Evolutionary conservation across 2,113 vertebrate genomes (phyloP).

Genomic region (Haliaeetus leucogaster): DNA sequence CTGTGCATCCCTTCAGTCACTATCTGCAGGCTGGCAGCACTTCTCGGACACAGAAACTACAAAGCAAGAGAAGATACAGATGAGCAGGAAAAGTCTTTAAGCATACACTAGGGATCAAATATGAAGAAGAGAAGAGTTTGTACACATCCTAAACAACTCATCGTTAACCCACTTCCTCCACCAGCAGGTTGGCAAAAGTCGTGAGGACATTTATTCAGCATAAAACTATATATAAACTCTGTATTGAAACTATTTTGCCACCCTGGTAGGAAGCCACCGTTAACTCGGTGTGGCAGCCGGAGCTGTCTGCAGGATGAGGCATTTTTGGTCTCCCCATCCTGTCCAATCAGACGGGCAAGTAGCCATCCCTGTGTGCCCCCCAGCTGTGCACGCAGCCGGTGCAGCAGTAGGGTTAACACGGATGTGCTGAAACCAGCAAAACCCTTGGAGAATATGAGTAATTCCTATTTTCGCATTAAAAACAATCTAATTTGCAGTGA

Average conservation of each 20-base stretch:
- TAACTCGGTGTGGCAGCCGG: accelerated
- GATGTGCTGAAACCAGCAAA: background rate
- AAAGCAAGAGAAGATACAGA: background rate
- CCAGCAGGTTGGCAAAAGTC: background rate
- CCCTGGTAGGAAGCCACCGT: accelerated
- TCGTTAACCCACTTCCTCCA: accelerated
- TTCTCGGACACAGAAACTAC: accelerated
- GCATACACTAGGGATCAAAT: background rate
- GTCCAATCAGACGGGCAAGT: accelerated
- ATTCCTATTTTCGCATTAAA: background rate
- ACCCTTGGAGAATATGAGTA: background rate
- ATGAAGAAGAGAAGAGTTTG: background rate
- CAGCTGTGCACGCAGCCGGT: accelerated
- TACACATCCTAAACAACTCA: background rate
- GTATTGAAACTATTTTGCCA: background rate
- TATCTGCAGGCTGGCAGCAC: background rate
- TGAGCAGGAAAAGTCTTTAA: background rate
- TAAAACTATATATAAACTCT: background rate
- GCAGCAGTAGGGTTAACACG: background rate
- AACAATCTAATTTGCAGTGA: background rate
- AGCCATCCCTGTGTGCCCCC: accelerated
- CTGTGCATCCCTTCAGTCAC: background rate
- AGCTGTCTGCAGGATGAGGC: background rate
- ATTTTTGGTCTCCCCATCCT: background rate
- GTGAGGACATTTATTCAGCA: background rate